phyloP scores from a whole-genome alignment of 2,113 vertebrate species.

The Vombatus ursinus region DNA sequence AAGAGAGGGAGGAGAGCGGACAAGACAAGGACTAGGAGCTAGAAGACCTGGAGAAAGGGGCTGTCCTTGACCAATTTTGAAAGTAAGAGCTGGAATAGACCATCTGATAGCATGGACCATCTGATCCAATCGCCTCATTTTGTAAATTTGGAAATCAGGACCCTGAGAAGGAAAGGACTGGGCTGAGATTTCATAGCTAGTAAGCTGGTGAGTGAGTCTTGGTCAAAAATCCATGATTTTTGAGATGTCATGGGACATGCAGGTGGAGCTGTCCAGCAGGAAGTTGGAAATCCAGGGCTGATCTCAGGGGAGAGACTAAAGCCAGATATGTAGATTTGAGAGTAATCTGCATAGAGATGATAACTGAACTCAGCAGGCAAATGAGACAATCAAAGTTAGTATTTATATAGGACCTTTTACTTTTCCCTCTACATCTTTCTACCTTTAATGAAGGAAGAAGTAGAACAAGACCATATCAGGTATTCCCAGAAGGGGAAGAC shows the following conservation, averaged over 20 bases:
- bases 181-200: neutral
- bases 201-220: neutral
- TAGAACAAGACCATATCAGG: neutral
- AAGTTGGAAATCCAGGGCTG: neutral
- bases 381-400: neutral
- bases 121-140: neutral
- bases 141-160: neutral
- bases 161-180: neutral
- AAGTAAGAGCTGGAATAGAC: neutral
- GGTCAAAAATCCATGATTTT: neutral
- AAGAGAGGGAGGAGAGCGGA: neutral
- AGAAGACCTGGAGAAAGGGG: neutral
- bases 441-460: neutral
- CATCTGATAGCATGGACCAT: neutral
- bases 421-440: neutral
- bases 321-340: neutral
- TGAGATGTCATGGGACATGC: neutral
- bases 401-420: neutral
- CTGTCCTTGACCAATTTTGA: neutral
- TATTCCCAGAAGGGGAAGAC: neutral
- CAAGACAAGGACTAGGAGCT: neutral
- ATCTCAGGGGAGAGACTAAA: neutral
- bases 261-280: neutral
- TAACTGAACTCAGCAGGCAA: neutral
- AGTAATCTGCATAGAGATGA: neutral